These are phyloP conservation scores for Drosophila borealis DNA, from an alignment of 2,888 invertebrate genomes.

Conservation along the genomic window DNA sequence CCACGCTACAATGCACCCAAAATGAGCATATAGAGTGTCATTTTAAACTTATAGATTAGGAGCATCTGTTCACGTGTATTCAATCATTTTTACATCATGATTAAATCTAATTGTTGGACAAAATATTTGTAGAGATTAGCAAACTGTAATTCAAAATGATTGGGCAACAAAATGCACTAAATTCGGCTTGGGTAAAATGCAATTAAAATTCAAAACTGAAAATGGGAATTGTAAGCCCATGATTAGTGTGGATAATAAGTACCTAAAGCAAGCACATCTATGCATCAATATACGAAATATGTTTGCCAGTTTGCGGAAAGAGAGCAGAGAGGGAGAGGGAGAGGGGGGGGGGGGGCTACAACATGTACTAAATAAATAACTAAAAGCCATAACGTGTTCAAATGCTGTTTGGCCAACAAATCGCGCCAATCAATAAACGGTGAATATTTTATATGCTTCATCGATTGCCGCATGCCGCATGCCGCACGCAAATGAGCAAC, in stretches of 20 bases:
- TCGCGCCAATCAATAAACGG: slow-evolving; percentile 42
- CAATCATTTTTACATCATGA: not conserved
- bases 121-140: slow-evolving; percentile 3
- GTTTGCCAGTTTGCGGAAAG: not conserved
- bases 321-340: no score
- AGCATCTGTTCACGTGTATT: no score
- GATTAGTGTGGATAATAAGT: slow-evolving; percentile 20
- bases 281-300: slow-evolving; percentile 16
- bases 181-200: slow-evolving; percentile 14
- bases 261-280: slow-evolving; percentile 7
- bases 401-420: slow-evolving; percentile 28
- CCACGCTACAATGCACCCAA: no score
- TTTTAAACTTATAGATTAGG: no score
- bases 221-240: slow-evolving; percentile 18
- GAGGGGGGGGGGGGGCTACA: not conserved
- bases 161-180: slow-evolving; percentile 10
- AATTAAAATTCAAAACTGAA: slow-evolving; percentile 28
- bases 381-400: slow-evolving; percentile 29
- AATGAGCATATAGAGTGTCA: no score
- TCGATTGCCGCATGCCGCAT: slow-evolving; percentile 26
- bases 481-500: slow-evolving; percentile 13
- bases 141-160: slow-evolving; percentile 3
- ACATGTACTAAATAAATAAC: slow-evolving; percentile 25
- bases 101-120: not conserved
- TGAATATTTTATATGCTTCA: slow-evolving; percentile 47